Evolutionary conservation across 2,888 invertebrate genomes (phyloP), one percentile per base, ranked within the genome.

Genomic region (Plebejus anna): DNA sequence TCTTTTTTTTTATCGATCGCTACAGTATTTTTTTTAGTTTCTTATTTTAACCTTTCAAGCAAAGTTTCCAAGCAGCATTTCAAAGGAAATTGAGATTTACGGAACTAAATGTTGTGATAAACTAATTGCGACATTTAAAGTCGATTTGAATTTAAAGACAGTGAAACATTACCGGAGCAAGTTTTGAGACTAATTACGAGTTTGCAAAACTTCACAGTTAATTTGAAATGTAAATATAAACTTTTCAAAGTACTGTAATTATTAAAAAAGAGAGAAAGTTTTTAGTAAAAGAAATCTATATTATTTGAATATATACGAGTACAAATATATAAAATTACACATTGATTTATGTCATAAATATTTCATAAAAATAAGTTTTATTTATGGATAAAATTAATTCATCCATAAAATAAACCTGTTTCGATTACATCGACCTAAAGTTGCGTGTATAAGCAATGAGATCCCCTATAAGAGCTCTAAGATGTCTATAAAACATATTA

Each of bases 161-260:
- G 32, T 38, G 38, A 70, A 70, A 70, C 38, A 70, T 70, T 70
- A 70, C 38, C 70, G n/a, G 28, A 61, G 28, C 70, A 70, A 70
- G 38, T 70, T 38, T 38, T 70, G 32, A 7, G 70, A 5, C 70
- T 70, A 38, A 70, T 70, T 70, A 70, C 5, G 70, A 70, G 38
- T 70, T 70, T 38, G 70, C 38, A 16, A n/a, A 70, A 70, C 36
- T 70, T 70, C n/a, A 38, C 38, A 70, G 70, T 38, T 38, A 32
- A 70, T 70, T 70, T 70, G 70, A 32, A 38, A 70, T 70, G 38
- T 70, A 70, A 70, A 70, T 70, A 36, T 28, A 11, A 61, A 61
- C 61, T 61, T 61, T 11, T 11, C 11, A 1, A 61, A 28, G 61
- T 28, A 28, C 9, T 61, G 61, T 28, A 28, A 28, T 22, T 61